A percentile compares a stretch with the other conserved stretches of the same genome.
phyloP scores from a whole-genome alignment of 92 coral and sea anemone genomes.

The Actinostola sp. region DNA sequence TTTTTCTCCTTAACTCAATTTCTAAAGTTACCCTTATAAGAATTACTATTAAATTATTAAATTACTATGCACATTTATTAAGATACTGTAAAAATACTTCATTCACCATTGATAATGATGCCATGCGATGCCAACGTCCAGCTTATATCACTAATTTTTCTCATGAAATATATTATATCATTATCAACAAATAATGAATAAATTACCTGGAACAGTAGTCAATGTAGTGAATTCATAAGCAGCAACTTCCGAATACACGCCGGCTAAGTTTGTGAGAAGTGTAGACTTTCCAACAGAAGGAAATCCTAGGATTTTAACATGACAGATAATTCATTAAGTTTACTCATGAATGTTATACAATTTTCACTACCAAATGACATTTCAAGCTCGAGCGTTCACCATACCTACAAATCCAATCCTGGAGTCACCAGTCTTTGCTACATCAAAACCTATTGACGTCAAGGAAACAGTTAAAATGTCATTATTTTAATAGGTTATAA shows the following conservation, averaged over 20 bases:
- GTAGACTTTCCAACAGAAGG: constrained; percentile 99
- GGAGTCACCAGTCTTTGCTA: constrained; percentile 98
- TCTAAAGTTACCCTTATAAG: no score
- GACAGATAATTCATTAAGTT: background rate
- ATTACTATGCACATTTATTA: no score
- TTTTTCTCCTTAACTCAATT: no score
- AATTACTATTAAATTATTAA: no score
- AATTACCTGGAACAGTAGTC: constrained; percentile 94
- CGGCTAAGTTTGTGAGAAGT: constrained; percentile 91
- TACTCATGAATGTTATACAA: background rate
- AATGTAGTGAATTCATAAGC: constrained; percentile 98
- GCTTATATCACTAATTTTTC: no score
- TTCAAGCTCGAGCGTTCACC: no score
- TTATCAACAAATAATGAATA: no score
- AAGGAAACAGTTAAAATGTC: background rate
- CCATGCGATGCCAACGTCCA: no score
- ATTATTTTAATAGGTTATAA: background rate
- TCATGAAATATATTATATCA: no score
- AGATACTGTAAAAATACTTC: no score
- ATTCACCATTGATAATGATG: no score
- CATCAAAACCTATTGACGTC: constrained; percentile 84
- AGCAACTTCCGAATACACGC: constrained; percentile 99
- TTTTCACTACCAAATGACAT: no score
- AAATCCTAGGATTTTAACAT: constrained; percentile 72
- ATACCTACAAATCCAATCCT: constrained; percentile 97